Evolutionary conservation across 2,888 invertebrate genomes (phyloP).

Genomic region (Entomobrya multifasciata): DNA sequence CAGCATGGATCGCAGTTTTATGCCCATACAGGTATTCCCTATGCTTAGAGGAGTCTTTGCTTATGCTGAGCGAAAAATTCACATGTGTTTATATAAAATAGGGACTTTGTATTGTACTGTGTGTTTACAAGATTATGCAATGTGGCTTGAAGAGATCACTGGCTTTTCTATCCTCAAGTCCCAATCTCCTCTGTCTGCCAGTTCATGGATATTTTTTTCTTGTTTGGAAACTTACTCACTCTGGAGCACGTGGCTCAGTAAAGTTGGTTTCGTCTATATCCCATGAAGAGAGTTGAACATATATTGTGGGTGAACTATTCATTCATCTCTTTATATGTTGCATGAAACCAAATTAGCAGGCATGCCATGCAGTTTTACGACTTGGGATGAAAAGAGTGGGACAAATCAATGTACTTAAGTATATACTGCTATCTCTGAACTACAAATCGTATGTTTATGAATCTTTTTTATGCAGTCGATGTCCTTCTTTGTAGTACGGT

Average conservation of each 20-base stretch:
- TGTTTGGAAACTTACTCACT: background rate
- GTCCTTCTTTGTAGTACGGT: background rate
- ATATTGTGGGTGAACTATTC: background rate
- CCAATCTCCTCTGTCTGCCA: background rate
- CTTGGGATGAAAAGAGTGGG: no score
- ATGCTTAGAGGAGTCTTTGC: no score
- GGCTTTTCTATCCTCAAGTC: background rate
- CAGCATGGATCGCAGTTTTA: slow-evolving; percentile 52
- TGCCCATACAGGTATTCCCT: no score
- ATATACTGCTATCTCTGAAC: background rate
- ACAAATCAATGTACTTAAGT: background rate
- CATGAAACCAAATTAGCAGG: no score
- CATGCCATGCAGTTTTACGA: no score
- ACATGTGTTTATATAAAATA: no score
- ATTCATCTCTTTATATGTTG: no score
- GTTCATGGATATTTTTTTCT: background rate
- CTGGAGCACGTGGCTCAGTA: background rate
- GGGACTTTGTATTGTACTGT: background rate
- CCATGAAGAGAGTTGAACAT: background rate
- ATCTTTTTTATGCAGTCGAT: background rate
- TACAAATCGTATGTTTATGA: slow-evolving; percentile 8
- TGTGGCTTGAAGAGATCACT: background rate
- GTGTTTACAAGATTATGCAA: background rate
- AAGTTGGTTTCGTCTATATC: background rate
- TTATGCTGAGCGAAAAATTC: no score